phyloP scores from a whole-genome alignment of 2,113 vertebrate genomes.

The Phasianus colchicus region DNA sequence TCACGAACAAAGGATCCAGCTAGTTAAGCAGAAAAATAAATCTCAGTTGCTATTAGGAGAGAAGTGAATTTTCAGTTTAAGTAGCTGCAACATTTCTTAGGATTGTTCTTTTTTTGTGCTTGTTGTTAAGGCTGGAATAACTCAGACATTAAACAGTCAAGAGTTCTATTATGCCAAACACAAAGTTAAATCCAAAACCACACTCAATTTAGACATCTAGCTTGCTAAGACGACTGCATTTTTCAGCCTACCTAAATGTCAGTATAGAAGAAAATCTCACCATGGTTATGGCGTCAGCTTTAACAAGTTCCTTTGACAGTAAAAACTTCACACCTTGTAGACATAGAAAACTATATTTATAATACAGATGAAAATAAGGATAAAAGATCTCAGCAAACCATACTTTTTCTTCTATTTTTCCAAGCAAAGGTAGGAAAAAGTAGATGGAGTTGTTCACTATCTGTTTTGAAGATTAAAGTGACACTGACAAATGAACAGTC shows the following conservation, averaged over 20 bases:
- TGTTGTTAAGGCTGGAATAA: not conserved
- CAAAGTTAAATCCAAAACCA: not conserved
- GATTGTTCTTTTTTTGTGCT: not conserved
- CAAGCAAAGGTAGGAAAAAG: not conserved
- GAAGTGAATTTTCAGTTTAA: slow-evolving; percentile 21
- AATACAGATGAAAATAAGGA: not conserved
- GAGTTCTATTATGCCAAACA: not conserved
- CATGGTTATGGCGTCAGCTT: not conserved
- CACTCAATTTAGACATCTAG: not conserved
- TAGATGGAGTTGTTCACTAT: not conserved
- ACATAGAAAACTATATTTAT: not conserved
- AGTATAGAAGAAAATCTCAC: not conserved
- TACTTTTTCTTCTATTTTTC: not conserved
- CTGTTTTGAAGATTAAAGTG: slow-evolving; percentile 39
- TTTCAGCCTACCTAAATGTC: not conserved
- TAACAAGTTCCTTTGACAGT: not conserved
- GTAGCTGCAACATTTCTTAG: not conserved
- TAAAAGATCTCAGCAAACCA: not conserved
- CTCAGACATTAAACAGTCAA: not conserved
- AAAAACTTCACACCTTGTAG: not conserved
- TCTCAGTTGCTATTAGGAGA: slow-evolving; percentile 30
- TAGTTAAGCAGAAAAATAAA: slow-evolving; percentile 56
- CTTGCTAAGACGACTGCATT: not conserved
- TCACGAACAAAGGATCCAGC: slow-evolving; percentile 31
- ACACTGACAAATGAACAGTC: slow-evolving; percentile 34